Evolutionary conservation across 2,797 vertebrate genomes (phyloP), one percentile per base, ranked within the genome.

Genomic region (Epinephelus coioides): DNA sequence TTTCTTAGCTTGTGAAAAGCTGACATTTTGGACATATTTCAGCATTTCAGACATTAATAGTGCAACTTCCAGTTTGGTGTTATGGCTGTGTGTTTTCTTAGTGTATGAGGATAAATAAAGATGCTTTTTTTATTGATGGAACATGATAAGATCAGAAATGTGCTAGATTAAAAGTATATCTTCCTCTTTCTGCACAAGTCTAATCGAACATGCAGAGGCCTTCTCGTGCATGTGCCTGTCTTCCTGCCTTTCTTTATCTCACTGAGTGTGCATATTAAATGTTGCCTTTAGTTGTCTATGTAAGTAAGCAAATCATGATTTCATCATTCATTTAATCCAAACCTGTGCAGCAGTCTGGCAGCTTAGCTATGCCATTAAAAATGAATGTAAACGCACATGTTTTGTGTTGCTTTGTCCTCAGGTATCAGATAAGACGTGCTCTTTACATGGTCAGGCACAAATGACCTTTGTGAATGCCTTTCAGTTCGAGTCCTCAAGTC

Each of bases 381-480:
- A 69, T 23, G 44, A 55, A 79, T 34, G 53, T 77, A 63, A 86
- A 81, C 80, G 46, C 44, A 54, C 63, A 18, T 76, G 69, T 74
- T 82, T 72, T 77, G 68, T 76, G 73, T 65, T 74, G 67, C 83
- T 83, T 70, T 66, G 17, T 76, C 82, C 76, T 84, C 44, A 30
- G 50, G 8, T 69, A 83, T 92, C 91, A 86, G 89, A 94, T 91
- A 81, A 89, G 55, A 82, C 62, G 38, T 86, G 83, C 79, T 84
- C 91, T 94, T 91, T 90, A 78, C 83, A 76, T 68, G 77, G 79
- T 86, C 87, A 85, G 86, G 87, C 89, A 82, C 83, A 89, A 83
- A 55, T 90, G 89, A 94, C 94, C 93, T 95, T 96, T 94, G 88
- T 80, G 68, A 85, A 82, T 66, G 82, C 62, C 77, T 90, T 91